Evolutionary conservation across 2,113 vertebrate species (phyloP).

Genomic region (Psophia crepitans): DNA sequence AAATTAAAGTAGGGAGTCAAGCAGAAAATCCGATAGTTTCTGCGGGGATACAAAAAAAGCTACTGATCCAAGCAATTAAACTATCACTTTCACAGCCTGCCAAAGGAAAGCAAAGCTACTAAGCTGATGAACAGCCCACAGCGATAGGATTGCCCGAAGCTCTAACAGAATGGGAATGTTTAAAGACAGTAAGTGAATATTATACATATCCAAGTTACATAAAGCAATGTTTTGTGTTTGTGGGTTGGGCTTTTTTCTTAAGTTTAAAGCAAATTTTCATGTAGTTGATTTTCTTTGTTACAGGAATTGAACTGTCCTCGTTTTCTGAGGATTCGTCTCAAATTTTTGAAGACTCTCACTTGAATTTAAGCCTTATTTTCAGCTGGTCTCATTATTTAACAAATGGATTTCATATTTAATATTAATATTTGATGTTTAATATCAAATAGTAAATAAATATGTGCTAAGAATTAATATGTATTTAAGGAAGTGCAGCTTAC

Average conservation of each 20-base stretch:
- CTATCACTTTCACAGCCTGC: not conserved
- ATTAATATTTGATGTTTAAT: not conserved
- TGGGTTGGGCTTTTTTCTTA: not conserved
- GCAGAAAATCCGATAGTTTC: not conserved
- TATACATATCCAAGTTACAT: not conserved
- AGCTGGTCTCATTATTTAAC: not conserved
- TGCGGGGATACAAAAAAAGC: not conserved
- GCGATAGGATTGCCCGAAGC: not conserved
- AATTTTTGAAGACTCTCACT: not conserved
- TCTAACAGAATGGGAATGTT: not conserved
- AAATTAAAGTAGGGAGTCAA: not conserved
- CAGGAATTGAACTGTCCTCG: not conserved
- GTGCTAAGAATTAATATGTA: not conserved
- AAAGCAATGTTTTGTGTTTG: not conserved
- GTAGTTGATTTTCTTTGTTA: not conserved
- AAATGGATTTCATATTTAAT: not conserved
- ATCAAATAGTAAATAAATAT: not conserved
- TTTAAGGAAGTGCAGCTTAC: not conserved
- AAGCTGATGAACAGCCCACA: not conserved
- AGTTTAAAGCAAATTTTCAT: not conserved
- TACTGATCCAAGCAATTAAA: not conserved
- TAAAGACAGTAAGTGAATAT: not conserved
- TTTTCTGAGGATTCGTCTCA: not conserved
- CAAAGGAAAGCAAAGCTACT: not conserved
- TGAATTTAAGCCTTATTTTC: not conserved